Evolutionary conservation across 2,113 vertebrate species (phyloP).

Genomic region (Chrysemys picta): DNA sequence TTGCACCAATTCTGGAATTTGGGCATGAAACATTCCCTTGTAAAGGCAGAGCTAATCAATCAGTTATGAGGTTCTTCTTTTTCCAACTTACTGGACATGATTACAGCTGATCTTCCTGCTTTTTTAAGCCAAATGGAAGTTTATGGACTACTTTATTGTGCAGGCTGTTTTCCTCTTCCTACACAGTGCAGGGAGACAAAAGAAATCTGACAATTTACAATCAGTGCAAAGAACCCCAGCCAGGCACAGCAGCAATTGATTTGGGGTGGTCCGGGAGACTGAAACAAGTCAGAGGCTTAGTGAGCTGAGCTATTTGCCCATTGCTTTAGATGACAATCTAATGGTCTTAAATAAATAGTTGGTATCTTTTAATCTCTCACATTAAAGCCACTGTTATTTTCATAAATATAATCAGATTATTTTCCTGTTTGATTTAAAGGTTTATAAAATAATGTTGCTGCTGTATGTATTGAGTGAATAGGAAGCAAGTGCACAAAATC

Average conservation of each 20-base stretch:
- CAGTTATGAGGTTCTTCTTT: background rate
- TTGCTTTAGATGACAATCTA: conserved; percentile 9
- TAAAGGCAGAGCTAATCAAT: background rate
- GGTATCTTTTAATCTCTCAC: background rate
- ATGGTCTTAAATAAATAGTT: conserved; percentile 6
- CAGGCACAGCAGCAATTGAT: background rate
- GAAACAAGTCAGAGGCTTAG: background rate
- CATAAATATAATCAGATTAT: conserved; percentile 20
- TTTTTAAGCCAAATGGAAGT: background rate
- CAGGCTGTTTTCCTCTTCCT: background rate
- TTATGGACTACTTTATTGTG: background rate
- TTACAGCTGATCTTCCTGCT: background rate
- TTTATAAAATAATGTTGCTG: background rate
- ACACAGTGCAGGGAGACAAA: background rate
- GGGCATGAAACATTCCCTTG: background rate
- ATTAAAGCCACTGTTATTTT: background rate
- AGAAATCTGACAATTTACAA: background rate
- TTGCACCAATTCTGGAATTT: background rate
- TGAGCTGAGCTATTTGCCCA: background rate
- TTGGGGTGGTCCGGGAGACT: background rate
- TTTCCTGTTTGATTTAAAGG: conserved; percentile 4
- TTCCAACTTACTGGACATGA: background rate
- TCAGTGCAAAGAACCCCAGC: background rate
- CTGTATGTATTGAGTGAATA: background rate
- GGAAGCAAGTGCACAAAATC: background rate